These are phyloP conservation scores for Andrena fulva DNA, from an alignment of 2,888 invertebrate genomes.

Conservation along the genomic window DNA sequence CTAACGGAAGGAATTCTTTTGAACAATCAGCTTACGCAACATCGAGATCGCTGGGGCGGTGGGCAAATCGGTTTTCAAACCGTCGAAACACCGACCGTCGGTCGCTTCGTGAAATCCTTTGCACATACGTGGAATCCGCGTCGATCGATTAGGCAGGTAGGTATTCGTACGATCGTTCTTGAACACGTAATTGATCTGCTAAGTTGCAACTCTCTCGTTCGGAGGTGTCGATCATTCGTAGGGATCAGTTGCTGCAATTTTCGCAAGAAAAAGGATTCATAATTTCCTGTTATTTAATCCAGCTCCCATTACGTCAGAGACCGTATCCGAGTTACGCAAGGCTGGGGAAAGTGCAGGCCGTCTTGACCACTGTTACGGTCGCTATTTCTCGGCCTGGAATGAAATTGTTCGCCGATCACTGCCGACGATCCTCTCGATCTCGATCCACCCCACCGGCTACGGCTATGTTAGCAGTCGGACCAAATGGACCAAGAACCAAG, in stretches of 20 bases:
- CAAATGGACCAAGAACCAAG: too few species aligned
- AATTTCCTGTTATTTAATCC: slow-evolving; percentile 74
- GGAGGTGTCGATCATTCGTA: slow-evolving; percentile 14
- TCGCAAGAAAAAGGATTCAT: slow-evolving; percentile 62
- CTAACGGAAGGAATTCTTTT: neutral
- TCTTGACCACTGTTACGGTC: slow-evolving; percentile 75
- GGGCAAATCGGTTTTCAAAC: neutral
- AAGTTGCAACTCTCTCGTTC: too few species aligned
- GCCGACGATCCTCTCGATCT: slow-evolving; percentile 20
- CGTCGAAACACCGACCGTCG: neutral
- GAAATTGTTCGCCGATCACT: slow-evolving; percentile 50
- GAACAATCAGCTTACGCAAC: neutral
- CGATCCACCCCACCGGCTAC: too few species aligned
- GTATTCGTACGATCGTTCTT: too few species aligned
- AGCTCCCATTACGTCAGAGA: slow-evolving; percentile 70
- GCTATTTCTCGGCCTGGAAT: slow-evolving; percentile 66
- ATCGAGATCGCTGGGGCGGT: neutral
- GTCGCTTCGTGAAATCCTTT: neutral
- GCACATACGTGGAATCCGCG: neutral
- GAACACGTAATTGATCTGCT: too few species aligned
- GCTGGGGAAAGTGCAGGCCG: slow-evolving; percentile 77
- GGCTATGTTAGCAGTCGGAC: too few species aligned
- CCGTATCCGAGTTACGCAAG: slow-evolving; percentile 75
- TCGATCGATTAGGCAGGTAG: too few species aligned
- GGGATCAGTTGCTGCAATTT: slow-evolving; percentile 47